Evolutionary conservation across 2,113 vertebrate genomes (phyloP), one percentile per base, ranked within the genome.

Genomic region (Pangasianodon gigas): DNA sequence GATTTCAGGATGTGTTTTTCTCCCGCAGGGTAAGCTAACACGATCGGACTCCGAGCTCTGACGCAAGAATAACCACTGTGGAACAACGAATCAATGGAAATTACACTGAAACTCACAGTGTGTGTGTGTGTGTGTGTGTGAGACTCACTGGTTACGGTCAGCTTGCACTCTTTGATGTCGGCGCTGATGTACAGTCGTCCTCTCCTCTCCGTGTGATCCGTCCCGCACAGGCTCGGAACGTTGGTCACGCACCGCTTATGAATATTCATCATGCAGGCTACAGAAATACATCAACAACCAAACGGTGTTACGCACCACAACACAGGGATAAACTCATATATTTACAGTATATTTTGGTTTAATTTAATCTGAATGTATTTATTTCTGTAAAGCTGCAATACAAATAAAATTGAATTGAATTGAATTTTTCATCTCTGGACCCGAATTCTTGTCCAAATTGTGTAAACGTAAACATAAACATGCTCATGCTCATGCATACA

Each of bases 241-340:
- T 98, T 99, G 95, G 97, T 96, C 92, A 99, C 98, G 3, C 98
- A 99, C 90, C 98, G 97, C 89, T 99, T 99, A 95, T 99, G 98
- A 89, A 99, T 98, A 58, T 99, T 99, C 98, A 99, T 99, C 97
- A 98, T 98, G 89, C 98, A 99, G 91, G 97, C 98, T 99, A 86
- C 41, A 54, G 41, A 93, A 18, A 89, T 51, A 91, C 51, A 88
- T 11, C 81, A 90, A 87, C 77, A 86, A 24, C 24, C 54, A 24
- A n/a, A n/a, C 65, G 6, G 2, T 3, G 65, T 67, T 11, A 67
- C 65, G n/a, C 11, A n/a, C 60, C 19, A 0, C 60, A 29, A 9
- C 24, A 1, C 37, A 37, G 37, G 1, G 37, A 37, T 37, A 37
- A 37, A 37, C 37, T 37, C 37, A 37, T 1, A 37, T 37, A 37